Conservation (phyloP, 2,888 invertebrate genomes). For the Hirtodrosophila confusa region DNA sequence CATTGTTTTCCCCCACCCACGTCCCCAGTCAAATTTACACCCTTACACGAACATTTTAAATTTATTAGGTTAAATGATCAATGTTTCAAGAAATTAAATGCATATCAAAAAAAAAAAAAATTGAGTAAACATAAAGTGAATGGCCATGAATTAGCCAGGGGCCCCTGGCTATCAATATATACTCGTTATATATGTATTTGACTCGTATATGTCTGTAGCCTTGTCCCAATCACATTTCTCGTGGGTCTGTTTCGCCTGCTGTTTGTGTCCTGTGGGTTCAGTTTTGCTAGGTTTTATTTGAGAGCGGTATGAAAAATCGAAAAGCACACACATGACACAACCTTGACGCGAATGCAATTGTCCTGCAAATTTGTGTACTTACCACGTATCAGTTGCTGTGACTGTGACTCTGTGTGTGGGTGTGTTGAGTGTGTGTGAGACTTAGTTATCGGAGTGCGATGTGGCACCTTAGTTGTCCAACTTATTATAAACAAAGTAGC, state of each 20-base stretch:
- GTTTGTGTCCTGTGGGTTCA: slow-evolving; percentile 29
- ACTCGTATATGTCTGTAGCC: slow-evolving; percentile 11
- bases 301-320: slow-evolving; percentile 61
- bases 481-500: slow-evolving; percentile 9
- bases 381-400: slow-evolving; percentile 13
- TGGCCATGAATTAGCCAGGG: slow-evolving; percentile 46
- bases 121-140: slow-evolving; percentile 67
- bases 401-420: background rate
- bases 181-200: background rate
- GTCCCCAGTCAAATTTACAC: too few relatives aligned
- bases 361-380: slow-evolving; percentile 39
- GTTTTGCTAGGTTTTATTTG: slow-evolving; percentile 35
- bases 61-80: too few relatives aligned
- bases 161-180: slow-evolving; percentile 32
- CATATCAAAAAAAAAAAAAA: too few relatives aligned
- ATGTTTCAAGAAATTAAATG: too few relatives aligned
- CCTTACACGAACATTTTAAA: too few relatives aligned
- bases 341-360: slow-evolving; percentile 59
- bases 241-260: slow-evolving; percentile 6
- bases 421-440: background rate
- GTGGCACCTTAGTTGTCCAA: background rate
- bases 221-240: slow-evolving; percentile 23
- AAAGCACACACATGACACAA: slow-evolving; percentile 64
- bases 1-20: too few relatives aligned
- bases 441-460: background rate